A percentile compares a stretch with the other conserved stretches of the same genome.
These are phyloP conservation scores for Lucifuga dentata DNA, from an alignment of 2,113 vertebrate genomes.

Conservation along the genomic window DNA sequence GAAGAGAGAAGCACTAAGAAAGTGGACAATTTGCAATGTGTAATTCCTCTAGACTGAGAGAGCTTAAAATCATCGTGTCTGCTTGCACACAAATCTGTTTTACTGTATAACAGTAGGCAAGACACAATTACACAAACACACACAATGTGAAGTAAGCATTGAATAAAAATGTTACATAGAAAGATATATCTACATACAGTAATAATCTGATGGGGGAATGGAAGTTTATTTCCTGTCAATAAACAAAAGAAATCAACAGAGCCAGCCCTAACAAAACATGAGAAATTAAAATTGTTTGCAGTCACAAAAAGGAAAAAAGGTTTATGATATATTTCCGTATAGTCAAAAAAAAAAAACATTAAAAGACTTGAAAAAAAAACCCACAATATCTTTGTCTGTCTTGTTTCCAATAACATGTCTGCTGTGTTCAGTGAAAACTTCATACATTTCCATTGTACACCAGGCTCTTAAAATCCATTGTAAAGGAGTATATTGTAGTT, in stretches of 20 bases:
- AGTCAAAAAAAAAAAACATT: too few relatives aligned
- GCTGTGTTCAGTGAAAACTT: too few relatives aligned
- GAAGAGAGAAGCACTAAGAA: constrained; percentile 14
- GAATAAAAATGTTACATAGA: constrained; percentile 7
- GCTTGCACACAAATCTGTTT: constrained; percentile 71
- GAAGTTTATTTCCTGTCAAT: not conserved
- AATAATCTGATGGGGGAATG: not conserved
- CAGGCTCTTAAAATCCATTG: too few relatives aligned
- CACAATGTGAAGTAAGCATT: constrained; percentile 23
- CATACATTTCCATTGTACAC: too few relatives aligned
- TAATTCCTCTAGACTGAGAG: constrained; percentile 58
- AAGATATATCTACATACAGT: not conserved
- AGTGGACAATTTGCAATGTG: constrained; percentile 51
- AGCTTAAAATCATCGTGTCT: constrained; percentile 71
- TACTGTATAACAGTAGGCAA: constrained; percentile 39
- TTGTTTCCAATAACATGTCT: too few relatives aligned
- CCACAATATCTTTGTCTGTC: too few relatives aligned
- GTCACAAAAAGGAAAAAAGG: too few relatives aligned
- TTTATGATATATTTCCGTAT: too few relatives aligned
- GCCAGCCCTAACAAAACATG: too few relatives aligned
- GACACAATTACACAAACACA: constrained; percentile 11
- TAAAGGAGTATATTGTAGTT: too few relatives aligned
- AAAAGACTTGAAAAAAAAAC: too few relatives aligned
- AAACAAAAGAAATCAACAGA: constrained; percentile 23
- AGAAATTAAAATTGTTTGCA: too few relatives aligned